Evolutionary conservation across 2,888 invertebrate species (phyloP).

Genomic region (Frankliniella intonsa): DNA sequence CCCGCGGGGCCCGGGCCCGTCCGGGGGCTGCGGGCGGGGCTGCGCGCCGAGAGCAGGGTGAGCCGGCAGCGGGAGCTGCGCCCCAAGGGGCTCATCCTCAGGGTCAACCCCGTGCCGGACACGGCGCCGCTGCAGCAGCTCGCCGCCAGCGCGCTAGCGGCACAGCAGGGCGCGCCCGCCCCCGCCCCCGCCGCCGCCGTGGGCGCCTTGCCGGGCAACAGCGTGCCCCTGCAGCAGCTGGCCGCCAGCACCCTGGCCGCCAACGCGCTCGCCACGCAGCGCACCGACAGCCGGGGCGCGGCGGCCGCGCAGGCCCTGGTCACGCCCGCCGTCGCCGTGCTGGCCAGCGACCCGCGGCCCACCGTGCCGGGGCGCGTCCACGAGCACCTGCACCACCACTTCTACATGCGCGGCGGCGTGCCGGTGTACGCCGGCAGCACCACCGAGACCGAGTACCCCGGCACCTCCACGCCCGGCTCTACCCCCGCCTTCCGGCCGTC

Average conservation of each 20-base stretch:
- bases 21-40: neutral
- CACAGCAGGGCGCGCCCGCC: neutral
- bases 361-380: neutral
- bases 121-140: slow-evolving; percentile 15
- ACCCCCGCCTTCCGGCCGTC: slow-evolving; percentile 39
- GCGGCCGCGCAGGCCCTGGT: neutral
- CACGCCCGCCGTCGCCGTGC: neutral
- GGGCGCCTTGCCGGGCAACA: neutral
- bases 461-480: neutral
- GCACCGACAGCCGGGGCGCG: neutral
- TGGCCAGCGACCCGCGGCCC: neutral
- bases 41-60: slow-evolving; percentile 2
- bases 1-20: neutral
- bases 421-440: slow-evolving; percentile 15
- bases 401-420: slow-evolving; percentile 15
- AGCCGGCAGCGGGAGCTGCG: slow-evolving; percentile 18
- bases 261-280: neutral
- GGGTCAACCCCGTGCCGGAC: slow-evolving; percentile 14
- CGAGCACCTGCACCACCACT: slow-evolving; percentile 25
- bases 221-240: neutral
- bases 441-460: neutral
- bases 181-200: neutral
- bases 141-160: neutral
- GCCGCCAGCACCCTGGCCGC: neutral
- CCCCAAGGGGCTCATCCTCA: slow-evolving; percentile 5